Evolutionary conservation across 2,797 vertebrate genomes (phyloP).

Genomic region (Psittacula echo): DNA sequence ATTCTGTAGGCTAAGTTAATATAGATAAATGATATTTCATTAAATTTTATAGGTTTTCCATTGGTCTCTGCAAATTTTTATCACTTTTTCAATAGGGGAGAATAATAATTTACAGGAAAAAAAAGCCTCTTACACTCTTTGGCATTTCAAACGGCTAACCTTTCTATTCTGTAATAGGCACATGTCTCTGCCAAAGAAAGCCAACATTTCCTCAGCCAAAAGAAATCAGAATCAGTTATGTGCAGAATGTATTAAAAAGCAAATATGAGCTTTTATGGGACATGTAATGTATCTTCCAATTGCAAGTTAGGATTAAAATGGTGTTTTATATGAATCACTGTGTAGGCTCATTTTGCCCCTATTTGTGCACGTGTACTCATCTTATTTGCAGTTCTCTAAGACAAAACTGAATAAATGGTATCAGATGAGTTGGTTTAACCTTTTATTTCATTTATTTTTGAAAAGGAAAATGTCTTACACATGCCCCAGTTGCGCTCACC

Average conservation of each 20-base stretch:
- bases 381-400: background rate
- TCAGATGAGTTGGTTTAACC: background rate
- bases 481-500: background rate
- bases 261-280: background rate
- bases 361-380: background rate
- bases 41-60: background rate
- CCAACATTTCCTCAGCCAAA: background rate
- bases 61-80: background rate
- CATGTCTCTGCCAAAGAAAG: background rate
- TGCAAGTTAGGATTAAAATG: background rate
- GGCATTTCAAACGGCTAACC: background rate
- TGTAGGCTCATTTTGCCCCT: background rate
- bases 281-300: background rate
- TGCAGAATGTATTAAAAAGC: background rate
- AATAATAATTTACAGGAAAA: background rate
- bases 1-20: background rate
- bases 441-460: background rate
- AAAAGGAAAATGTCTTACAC: background rate
- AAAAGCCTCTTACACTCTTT: background rate
- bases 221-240: background rate
- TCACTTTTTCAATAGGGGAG: background rate
- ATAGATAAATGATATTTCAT: background rate
- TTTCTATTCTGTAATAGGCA: background rate
- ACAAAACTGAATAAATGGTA: background rate
- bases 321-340: background rate